Base-by-base conservation (phyloP, 2,888 invertebrate species). In the Aleiodes testaceus region DNA sequence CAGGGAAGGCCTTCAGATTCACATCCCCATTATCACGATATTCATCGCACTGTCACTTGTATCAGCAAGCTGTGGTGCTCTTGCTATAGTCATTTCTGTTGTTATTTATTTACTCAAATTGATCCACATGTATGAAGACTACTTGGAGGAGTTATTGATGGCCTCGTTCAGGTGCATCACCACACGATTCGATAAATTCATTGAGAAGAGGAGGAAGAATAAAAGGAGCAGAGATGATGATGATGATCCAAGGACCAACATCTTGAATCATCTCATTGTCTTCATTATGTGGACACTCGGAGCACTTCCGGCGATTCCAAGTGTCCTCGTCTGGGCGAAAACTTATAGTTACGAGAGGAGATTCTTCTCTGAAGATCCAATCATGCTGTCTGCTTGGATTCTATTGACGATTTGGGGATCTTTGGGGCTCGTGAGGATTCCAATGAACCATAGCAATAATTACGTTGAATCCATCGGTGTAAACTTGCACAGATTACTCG, bases 311-410 rank as follows among this genome's bases (percentile, higher is more conserved):
- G 94, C 93, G 86, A 77, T 93, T 11, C 95, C 95, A 0, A 91
- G 92, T 50, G 90, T 93, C 14, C 84, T 95, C 50, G 93, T 94
- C 4, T 96, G 95, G 95, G 93, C 94, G 0, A 92, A 92, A 81
- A 94, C 93, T 88, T 94, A 92, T 79, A 87, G 87, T 53, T 82
- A 83, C 22, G 82, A 81, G 36, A 82, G 77, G 52, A 82, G 80
- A 67, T 74, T 87, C 30, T 74, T 77, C 1, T 82, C 84, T 0
- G 87, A 87, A 76, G 87, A 87, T 75, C 79, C 82, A 47, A 45
- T 82, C 16, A 75, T 86, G 76, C 52, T 82, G 12, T 74, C 73
- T 53, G 84, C 84, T 59, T 87, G 87, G 87, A 71, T 81, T 36
- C 47, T 84, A 50, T 77, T 87, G 72, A 78, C 81, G 49, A 69